Base-by-base conservation (phyloP, 2,888 invertebrate species). In the Acanthopleura granulata region DNA sequence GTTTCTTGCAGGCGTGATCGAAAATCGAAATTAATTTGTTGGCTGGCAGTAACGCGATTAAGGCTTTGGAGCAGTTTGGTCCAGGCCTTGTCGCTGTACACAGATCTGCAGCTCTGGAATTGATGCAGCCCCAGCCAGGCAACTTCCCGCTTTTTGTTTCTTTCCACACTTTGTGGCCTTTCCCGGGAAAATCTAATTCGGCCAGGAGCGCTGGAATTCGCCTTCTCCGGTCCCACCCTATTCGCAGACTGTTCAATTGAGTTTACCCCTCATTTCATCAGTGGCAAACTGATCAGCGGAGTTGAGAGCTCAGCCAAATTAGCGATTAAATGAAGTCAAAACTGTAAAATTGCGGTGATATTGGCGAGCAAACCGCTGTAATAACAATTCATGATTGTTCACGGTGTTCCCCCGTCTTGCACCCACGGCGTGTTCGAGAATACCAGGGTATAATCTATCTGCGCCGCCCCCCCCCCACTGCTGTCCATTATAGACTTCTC, bases 1-100 rank as follows among this genome's bases (percentile, higher is more conserved):
- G 25, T 27, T 66, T 66, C 16, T 66, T 16, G 29, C 22, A 27
- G 66, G 25, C 22, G 66, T 66, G 66, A 66, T 66, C 66, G 66
- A 66, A 66, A 66, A 66, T 66, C 66, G 66, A 66, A 66, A 66
- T 66, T 66, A 66, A 66, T 66, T 66, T 66, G 66, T 66, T 66
- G 66, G 66, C 66, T 27, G 66, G 66, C 66, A 66, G 66, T 66
- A 66, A 66, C 66, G 15, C 22, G 66, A 66, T 66, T 66, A 66
- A 27, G 66, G 22, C 29, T 66, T 9, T 16, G 57, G 3, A 22
- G 22, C n/a, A 57, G 57, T n/a, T 57, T 57, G 18, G 18, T n/a
- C 3, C 57, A 6, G 57, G 18, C 57, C 57, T 4, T 3, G 22
- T 12, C 57, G 22, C 40, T 40, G 40, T 16, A 66, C 27, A 66